Base-by-base conservation (phyloP, 2,113 vertebrate species). In the Papio anubis region DNA sequence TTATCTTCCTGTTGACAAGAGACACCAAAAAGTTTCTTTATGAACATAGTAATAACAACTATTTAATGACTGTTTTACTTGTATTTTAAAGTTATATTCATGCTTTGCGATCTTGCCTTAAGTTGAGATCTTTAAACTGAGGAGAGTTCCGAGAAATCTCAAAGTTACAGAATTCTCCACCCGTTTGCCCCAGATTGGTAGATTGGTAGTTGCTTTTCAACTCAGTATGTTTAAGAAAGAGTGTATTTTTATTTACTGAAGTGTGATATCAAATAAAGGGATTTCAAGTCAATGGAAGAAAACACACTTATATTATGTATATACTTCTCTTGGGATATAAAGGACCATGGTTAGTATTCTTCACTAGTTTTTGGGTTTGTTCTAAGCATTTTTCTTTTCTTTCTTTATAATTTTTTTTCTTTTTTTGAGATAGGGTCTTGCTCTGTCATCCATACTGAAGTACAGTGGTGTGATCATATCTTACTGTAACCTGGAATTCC, bases 141-240 rank as follows among this genome's bases (percentile, higher is more conserved):
- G 73, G n/a, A 93, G 91, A 89, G 35, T 79, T 94, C 18, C 38
- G 25, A 96, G 61, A 93, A 97, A 89, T 94, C 35, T 96, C 76
- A 85, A 61, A 82, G 14, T 82, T 93, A 84, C 5, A 79, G 38
- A 83, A 45, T 40, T 86, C 21, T 21, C 2, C 2, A 4, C 38
- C 8, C 17, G 35, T 87, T 86, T 85, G 30, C 43, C 75, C 50
- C 48, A 90, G 6, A 66, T 90, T 27, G 55, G 23, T 82, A 86
- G 66, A 45, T 43, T 94, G 32, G 78, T 76, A 81, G 40, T 80
- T 96, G 72, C 52, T 94, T 96, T 95, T 82, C 32, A 79, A 32
- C 8, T 81, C 10, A 91, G 17, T 5, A 18, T 80, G n/a, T 73
- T 84, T 90, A 27, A 68, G 27, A 64, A 32, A 50, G 40, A 90